Evolutionary conservation across 2,888 invertebrate genomes (phyloP), one percentile per base, ranked within the genome.

Genomic region (Marasmarcha lunaedactyla): DNA sequence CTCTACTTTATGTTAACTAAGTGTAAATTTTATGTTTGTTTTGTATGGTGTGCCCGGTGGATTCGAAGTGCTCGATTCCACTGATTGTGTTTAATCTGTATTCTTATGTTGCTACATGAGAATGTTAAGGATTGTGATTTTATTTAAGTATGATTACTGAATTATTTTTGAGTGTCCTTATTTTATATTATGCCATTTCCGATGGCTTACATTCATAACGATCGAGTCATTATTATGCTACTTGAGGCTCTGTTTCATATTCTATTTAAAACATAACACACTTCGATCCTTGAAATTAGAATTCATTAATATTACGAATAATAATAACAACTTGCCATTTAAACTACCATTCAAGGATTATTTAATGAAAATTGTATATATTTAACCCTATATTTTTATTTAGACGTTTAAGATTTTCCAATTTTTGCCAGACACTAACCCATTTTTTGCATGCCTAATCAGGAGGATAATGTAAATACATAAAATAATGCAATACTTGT

Each of bases 321-420:
- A 68, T 63, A 73, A 71, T 78, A 79, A 76, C 74, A 65, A 81
- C 79, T 81, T 83, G 83, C 83, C 81, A 81, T 81, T 67, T 68
- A 66, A 68, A 65, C 67, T 67, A 68, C 73, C 78, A 77, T 71
- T 71, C 74, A 79, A 74, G 71, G 70, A 70, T 20, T 79, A 79
- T 81, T 79, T 79, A 76, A 79, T 68, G 7, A 20, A 30, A 65
- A 61, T 57, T 72, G 70, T 72, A 73, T 71, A 72, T 72, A 67
- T 70, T 63, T 54, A 59, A 20, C 7, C 7, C 7, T 52, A 55
- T 60, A 59, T 57, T 59, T 38, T 38, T 62, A 61, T 50, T 55
- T 59, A 61, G 51, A 54, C 60, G 52, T 53, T 58, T 71, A 70
- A 64, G 60, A 57, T 52, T 57, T 57, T 66, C 70, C 65, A 66